These are phyloP conservation scores for Rhogogaster chlorosoma DNA, from an alignment of 2,888 invertebrate species.

Conservation along the genomic window DNA sequence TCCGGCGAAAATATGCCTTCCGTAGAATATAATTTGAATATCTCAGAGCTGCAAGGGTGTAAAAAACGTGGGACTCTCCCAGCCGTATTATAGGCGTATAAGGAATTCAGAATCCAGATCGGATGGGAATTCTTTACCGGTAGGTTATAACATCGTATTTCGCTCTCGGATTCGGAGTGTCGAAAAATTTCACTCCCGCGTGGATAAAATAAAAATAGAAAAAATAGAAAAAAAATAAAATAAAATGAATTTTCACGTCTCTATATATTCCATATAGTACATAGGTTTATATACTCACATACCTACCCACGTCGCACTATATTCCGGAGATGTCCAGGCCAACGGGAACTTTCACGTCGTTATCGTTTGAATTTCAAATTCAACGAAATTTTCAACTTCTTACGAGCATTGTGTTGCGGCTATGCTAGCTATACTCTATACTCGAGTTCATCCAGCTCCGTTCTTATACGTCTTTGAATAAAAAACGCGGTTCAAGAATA, in stretches of 20 bases:
- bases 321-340: conserved; percentile 42
- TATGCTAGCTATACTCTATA: neutral
- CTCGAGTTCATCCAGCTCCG: neutral
- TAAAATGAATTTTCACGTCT: conserved; percentile 34
- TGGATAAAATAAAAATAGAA: neutral
- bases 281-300: neutral
- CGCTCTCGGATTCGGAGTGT: conserved; percentile 6
- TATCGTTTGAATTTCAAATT: conserved; percentile 52
- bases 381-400: conserved; percentile 34
- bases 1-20: conserved; percentile 47
- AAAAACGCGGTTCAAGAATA: neutral
- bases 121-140: neutral
- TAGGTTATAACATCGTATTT: conserved; percentile 26
- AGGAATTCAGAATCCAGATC: conserved; percentile 10
- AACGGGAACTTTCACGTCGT: conserved; percentile 16
- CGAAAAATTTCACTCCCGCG: neutral
- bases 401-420: conserved; percentile 38
- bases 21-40: conserved; percentile 47
- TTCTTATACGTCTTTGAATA: conserved; percentile 2
- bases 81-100: neutral
- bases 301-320: neutral
- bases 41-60: conserved; percentile 46
- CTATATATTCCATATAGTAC: neutral
- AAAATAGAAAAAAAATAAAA: neutral
- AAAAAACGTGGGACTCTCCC: conserved; percentile 37